Evolutionary conservation across 30 jellyfish, hydroid and myxozoan genomes (phyloP), one percentile per base, ranked within the genome.

Genomic region (Turritopsis dohrnii): DNA sequence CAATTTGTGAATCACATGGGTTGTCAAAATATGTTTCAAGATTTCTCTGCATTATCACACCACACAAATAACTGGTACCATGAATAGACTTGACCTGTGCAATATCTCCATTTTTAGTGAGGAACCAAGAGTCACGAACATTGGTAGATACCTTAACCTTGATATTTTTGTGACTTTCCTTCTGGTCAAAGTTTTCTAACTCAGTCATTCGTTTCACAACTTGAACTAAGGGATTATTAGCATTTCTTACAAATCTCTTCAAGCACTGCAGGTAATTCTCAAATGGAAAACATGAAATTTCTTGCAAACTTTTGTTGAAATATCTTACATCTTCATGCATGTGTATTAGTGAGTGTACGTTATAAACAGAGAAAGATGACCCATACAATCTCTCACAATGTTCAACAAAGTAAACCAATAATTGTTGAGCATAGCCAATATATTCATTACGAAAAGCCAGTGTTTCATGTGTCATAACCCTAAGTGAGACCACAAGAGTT

Each of bases 251-350:
- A 53, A 28, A 1, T 65, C 53, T 79, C 81, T 79, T 79, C 53
- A 79, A 29, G n/a, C 28, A 21, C 53, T 79, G 86, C 81, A 79
- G n/a, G 53, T 29, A 79, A 29, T 79, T 79, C 53, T 79, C 86
- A 60, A 79, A 79, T 28, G 86, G 86, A 79, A 79, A 79, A 21
- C 31, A 79, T 22, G 91, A 72, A 16, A 30, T 53, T 17, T 74
- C 87, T 23, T 84, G 52, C 53, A 84, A 84, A 25, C 88, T 53
- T n/a, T 71, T 28, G 21, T 60, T 54, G 71, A 84, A 74, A 54
- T 71, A 66, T 26, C 53, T 31, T 7, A 22, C 79, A 71, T 71
- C 79, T 22, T 71, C 79, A 22, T 29, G 79, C 27, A 71, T 22
- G 27, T 71, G 79, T 22, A 71, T 71, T 71, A 71, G 79, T 9